Evolutionary conservation across 2,113 vertebrate genomes (phyloP).

Genomic region (Apodemus speciosus): DNA sequence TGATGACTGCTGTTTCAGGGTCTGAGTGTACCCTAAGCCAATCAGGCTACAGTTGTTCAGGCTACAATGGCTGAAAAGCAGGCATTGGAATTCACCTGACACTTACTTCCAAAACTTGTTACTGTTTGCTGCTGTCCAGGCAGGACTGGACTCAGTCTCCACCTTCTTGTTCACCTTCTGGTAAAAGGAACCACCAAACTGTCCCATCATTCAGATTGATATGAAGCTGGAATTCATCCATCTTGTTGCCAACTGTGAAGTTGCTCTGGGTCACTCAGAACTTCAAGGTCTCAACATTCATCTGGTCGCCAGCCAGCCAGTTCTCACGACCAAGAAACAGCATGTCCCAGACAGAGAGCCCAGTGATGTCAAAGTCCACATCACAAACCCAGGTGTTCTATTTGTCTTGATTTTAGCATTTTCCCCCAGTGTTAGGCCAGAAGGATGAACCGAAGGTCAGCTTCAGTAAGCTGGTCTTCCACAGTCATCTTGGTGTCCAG

Average conservation of each 20-base stretch:
- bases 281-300: constrained; percentile 90
- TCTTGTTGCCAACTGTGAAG: constrained; percentile 49
- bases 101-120: constrained; percentile 93
- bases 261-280: constrained; percentile 77
- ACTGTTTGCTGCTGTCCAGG: constrained; percentile 93
- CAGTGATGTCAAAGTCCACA: constrained; percentile 77
- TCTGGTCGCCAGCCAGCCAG: constrained; percentile 89
- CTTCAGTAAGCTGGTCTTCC: constrained; percentile 89
- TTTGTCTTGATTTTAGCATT: constrained; percentile 75
- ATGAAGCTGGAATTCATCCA: not conserved
- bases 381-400: no score
- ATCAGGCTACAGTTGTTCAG: constrained; percentile 91
- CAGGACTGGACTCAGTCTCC: constrained; percentile 91
- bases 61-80: constrained; percentile 94
- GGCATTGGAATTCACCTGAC: constrained; percentile 84
- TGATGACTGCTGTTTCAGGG: constrained; percentile 55
- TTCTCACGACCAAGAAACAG: constrained; percentile 88
- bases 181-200: constrained; percentile 91
- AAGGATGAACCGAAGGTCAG: constrained; percentile 91
- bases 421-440: constrained; percentile 90
- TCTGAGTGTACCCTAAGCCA: not conserved
- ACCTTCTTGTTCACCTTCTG: constrained; percentile 93
- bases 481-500: constrained; percentile 84
- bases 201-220: constrained; percentile 85
- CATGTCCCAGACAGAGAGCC: constrained; percentile 86